phyloP scores from a whole-genome alignment of 1,140 invertebrate species.

The Pristionchus pacificus region DNA sequence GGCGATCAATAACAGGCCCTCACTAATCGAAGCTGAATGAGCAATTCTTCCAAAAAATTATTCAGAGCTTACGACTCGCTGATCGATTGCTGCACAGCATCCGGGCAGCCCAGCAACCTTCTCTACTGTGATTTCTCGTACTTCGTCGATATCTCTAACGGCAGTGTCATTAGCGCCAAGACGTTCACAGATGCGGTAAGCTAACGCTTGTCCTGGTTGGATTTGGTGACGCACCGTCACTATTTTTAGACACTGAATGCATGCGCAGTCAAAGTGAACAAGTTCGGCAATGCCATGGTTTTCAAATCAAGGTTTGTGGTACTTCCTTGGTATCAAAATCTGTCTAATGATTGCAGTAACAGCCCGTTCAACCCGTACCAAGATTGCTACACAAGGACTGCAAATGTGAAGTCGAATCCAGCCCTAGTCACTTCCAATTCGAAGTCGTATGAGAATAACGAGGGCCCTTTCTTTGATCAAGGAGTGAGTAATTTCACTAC shows the following conservation, averaged over 20 bases:
- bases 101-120: conserved; percentile 8
- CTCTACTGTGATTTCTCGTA: conserved; percentile 30
- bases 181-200: no score
- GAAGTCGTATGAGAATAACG: conserved; percentile 11
- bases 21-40: no score
- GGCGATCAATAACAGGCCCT: no score
- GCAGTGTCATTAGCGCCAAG: no score
- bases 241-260: no score
- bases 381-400: conserved; percentile 29
- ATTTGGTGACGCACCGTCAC: conserved; percentile 21
- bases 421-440: neutral
- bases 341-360: conserved; percentile 30
- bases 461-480: conserved; percentile 26
- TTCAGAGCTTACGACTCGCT: conserved; percentile 23
- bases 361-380: conserved; percentile 37
- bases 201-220: conserved; percentile 22
- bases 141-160: no score
- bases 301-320: conserved; percentile 21
- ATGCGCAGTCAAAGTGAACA: conserved; percentile 25
- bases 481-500: conserved; percentile 5
- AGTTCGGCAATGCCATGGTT: conserved; percentile 32
- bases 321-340: no score
- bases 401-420: conserved; percentile 1
- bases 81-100: conserved; percentile 17
- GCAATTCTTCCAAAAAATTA: neutral